Percentiles rank a stretch among this genome's conserved stretches.
Conservation (phyloP, 2,113 vertebrate species). For the Rhinopithecus roxellana region DNA sequence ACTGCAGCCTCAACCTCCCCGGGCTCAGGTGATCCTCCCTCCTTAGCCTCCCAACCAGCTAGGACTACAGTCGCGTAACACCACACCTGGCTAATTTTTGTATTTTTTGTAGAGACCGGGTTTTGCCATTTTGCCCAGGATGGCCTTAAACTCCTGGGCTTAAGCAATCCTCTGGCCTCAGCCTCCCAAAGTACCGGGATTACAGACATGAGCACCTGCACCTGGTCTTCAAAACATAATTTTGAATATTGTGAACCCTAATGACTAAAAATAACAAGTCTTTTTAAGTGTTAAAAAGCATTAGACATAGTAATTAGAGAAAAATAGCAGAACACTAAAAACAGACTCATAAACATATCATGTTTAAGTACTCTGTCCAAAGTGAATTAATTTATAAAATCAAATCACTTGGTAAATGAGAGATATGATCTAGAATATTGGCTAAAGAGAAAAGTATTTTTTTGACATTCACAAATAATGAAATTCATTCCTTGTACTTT, state of each 20-base stretch:
- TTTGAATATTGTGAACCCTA: not conserved
- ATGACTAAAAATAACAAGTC: constrained; percentile 4
- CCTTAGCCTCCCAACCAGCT: no score
- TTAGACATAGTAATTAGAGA: not conserved
- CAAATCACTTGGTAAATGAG: not conserved
- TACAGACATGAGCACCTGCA: no score
- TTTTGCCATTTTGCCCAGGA: no score
- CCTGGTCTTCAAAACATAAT: not conserved
- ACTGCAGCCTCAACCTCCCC: no score
- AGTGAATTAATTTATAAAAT: constrained; percentile 19
- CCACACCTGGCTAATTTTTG: no score
- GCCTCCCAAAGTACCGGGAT: no score
- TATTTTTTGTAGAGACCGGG: no score
- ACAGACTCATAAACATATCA: not conserved
- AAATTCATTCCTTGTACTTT: not conserved
- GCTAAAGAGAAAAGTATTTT: not conserved
- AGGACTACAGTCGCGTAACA: no score
- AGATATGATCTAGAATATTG: not conserved
- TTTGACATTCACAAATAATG: not conserved
- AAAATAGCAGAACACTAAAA: not conserved
- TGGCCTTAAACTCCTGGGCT: no score
- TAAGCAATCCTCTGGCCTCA: no score
- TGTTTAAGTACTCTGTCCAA: not conserved
- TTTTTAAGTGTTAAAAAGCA: not conserved
- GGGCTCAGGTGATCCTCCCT: no score